These are phyloP conservation scores for Tanypteryx hageni DNA, from an alignment of 2,888 invertebrate genomes.

Conservation along the genomic window DNA sequence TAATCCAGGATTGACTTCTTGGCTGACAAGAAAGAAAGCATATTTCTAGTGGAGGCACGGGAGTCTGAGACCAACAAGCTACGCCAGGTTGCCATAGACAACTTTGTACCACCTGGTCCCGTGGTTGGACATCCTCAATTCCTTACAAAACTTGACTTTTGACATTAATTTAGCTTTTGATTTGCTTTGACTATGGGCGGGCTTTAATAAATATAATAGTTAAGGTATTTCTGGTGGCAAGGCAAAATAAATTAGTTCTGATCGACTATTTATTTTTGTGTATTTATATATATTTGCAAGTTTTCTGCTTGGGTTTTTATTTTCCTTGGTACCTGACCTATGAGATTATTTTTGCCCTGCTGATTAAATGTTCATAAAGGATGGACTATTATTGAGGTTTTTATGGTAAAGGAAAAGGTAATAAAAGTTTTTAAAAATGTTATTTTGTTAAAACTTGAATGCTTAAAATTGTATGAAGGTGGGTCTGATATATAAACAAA, in stretches of 20 bases:
- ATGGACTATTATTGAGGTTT: not conserved
- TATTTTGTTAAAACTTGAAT: not conserved
- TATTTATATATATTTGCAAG: not conserved
- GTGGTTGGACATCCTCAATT: conserved; percentile 49
- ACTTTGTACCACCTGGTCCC: conserved; percentile 42
- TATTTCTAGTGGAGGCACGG: conserved; percentile 88
- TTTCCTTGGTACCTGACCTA: conserved; percentile 40
- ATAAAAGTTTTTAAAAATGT: not conserved
- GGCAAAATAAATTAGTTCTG: not conserved
- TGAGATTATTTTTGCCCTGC: conserved; percentile 14
- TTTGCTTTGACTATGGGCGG: not conserved
- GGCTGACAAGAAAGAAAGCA: conserved; percentile 87
- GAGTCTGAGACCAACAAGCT: conserved; percentile 73
- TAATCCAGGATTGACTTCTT: conserved; percentile 81
- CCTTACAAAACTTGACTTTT: conserved; percentile 27
- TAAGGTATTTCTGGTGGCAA: not conserved
- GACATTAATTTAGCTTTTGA: not conserved
- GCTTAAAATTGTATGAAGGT: not conserved
- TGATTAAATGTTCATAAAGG: not conserved
- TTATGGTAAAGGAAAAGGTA: not conserved
- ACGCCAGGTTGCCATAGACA: conserved; percentile 35
- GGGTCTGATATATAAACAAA: too few relatives aligned
- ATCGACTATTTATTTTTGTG: conserved; percentile 33
- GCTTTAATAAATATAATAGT: conserved; percentile 30
- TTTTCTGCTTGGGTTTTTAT: not conserved